phyloP scores from a whole-genome alignment of 2,888 invertebrate species.

The Andrena flavipes region DNA sequence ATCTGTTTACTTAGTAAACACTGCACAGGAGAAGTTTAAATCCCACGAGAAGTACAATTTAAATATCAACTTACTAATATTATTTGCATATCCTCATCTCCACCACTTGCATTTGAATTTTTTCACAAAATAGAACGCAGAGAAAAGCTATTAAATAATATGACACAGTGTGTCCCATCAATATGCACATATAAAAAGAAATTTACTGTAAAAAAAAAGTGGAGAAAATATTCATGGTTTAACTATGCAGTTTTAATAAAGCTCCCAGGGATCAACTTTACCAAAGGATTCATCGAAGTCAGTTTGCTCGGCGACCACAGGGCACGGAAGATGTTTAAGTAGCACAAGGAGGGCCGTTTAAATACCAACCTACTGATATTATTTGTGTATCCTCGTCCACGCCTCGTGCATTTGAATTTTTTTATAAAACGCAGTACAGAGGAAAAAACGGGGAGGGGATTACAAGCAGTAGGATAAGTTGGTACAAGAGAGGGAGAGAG shows the following conservation, averaged over 20 bases:
- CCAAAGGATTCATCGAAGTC: not conserved
- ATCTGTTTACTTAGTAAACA: too few species aligned
- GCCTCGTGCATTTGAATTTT: not conserved
- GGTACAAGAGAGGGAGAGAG: constrained; percentile 1
- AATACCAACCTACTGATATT: not conserved
- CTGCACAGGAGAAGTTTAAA: too few species aligned
- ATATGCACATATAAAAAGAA: too few species aligned
- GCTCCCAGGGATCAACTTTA: not conserved
- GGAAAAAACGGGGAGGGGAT: not conserved
- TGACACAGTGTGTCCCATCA: too few species aligned
- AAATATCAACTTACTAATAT: too few species aligned
- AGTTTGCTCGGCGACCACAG: not conserved
- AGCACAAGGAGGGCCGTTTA: not conserved
- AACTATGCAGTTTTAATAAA: not conserved
- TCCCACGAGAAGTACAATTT: too few species aligned
- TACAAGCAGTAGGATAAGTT: constrained; percentile 7
- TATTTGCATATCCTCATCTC: too few species aligned
- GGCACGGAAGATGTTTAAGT: not conserved
- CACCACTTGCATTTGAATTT: too few species aligned
- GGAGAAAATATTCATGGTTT: too few species aligned
- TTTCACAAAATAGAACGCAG: not conserved
- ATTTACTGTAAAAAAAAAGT: too few species aligned
- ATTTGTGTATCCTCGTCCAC: not conserved
- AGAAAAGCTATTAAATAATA: too few species aligned
- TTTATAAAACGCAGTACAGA: not conserved